Percentiles rank a stretch among this genome's conserved stretches.
Evolutionary conservation across 2,113 vertebrate genomes (phyloP).

Genomic region (Myrmophylax atrothorax): DNA sequence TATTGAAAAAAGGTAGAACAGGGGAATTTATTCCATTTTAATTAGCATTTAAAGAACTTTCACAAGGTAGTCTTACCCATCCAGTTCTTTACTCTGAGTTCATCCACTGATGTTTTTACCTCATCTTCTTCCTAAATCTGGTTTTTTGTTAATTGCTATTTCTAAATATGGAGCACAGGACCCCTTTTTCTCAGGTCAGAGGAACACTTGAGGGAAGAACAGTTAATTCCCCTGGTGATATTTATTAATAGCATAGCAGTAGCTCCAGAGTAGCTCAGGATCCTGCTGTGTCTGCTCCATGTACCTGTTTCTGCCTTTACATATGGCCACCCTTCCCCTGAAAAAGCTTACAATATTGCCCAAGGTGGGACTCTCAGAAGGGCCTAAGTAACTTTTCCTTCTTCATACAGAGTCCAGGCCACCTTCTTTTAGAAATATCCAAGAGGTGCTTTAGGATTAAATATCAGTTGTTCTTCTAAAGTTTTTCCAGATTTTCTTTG

Average conservation of each 20-base stretch:
- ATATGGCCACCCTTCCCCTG: not conserved
- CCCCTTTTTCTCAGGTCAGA: not conserved
- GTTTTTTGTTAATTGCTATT: not conserved
- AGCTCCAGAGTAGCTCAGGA: not conserved
- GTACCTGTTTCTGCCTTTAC: not conserved
- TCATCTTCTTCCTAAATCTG: not conserved
- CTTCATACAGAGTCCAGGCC: not conserved
- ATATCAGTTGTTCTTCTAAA: not conserved
- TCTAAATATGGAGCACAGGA: not conserved
- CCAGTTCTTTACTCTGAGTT: not conserved
- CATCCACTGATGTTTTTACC: not conserved
- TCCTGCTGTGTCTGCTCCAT: not conserved
- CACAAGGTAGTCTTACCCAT: not conserved
- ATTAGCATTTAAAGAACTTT: not conserved
- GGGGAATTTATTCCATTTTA: not conserved
- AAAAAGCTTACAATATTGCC: not conserved
- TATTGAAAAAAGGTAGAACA: not conserved
- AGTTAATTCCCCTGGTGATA: not conserved
- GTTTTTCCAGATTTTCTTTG: not conserved
- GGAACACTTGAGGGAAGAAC: not conserved
- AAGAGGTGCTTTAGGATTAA: not conserved
- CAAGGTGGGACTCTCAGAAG: not conserved
- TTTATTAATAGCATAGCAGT: not conserved
- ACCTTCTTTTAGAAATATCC: not conserved
- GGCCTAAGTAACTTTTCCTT: not conserved